Base-by-base conservation (phyloP, 2,888 invertebrate species). In the Drosophila affinis region DNA sequence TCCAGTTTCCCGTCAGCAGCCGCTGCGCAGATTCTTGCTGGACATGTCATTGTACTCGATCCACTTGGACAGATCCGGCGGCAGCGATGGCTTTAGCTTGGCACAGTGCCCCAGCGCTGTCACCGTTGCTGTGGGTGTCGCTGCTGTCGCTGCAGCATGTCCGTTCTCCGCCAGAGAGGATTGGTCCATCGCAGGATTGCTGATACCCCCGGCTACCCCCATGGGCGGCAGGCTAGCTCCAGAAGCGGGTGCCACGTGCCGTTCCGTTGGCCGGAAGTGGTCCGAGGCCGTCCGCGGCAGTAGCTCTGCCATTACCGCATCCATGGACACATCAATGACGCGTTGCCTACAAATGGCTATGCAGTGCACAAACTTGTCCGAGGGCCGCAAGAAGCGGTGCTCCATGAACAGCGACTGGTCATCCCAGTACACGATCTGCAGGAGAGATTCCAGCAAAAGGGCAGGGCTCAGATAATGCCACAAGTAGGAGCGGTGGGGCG, bases 381-480 rank as follows among this genome's bases (percentile, higher is more conserved):
- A 89, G 5, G 95, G 92, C 0, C 96, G 95, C 27, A 96, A 92
- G 77, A 97, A 95, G 75, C 96, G 94, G 90, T 98, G 97, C 90
- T 97, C 97, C 93, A 97, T 94, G 90, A 96, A 98, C 61, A 98
- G 93, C 29, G 95, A 95, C 79, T 95, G 94, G 5, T 95, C 95
- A 90, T 98, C 97, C 97, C 97, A 98, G 90, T 96, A 97, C 60
- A 96, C 93, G 57, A 97, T 94, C 96, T 96, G 92, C 39, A 7
- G 14, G n/a, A 2, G 39, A 32, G 32, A n/a, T n/a, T 14, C 14
- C 39, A 39, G n/a, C 14, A 14, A n/a, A 62, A 45, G 7, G 4
- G 10, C 49, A 45, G n/a, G 32, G 7, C n/a, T 7, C 17, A 3
- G 12, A 32, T 2, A 46, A 3, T 29, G 24, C 45, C 21, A 39